Conservation (phyloP, 64 coral and sea anemone species). For the Acropora tenuis region DNA sequence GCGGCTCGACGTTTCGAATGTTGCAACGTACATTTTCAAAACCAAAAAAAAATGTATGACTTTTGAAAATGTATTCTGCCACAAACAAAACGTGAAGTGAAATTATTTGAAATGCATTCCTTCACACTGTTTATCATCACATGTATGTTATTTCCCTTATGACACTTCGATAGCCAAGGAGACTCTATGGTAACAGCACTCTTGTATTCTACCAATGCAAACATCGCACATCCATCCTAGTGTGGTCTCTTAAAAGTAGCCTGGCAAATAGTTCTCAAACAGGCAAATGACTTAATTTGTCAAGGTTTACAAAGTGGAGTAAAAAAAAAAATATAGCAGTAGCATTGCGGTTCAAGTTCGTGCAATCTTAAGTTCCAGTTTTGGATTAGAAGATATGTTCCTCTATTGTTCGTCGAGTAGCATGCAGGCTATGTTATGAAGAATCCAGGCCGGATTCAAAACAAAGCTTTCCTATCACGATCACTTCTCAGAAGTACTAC, state of each 20-base stretch:
- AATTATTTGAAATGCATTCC: too few species aligned
- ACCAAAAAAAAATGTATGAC: too few species aligned
- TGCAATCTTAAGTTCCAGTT: background rate
- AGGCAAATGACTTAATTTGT: background rate
- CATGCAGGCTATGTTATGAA: background rate
- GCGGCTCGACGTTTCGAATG: too few species aligned
- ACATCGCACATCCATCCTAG: slow-evolving; percentile 27
- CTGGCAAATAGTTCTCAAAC: background rate
- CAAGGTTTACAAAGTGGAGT: background rate
- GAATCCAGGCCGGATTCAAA: slow-evolving; percentile 6
- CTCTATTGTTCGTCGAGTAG: background rate
- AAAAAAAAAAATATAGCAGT: background rate
- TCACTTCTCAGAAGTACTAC: background rate
- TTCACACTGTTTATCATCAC: too few species aligned
- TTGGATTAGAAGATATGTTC: background rate
- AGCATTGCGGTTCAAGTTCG: background rate
- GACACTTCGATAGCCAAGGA: too few species aligned
- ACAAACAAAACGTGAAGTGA: too few species aligned
- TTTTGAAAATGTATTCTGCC: too few species aligned
- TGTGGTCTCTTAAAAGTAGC: background rate
- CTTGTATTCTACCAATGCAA: background rate
- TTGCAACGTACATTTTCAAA: too few species aligned
- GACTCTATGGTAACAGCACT: background rate
- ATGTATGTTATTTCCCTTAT: too few species aligned
- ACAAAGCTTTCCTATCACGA: background rate